Evolutionary conservation across 2,113 vertebrate species (phyloP).

Genomic region (Arvicanthis niloticus): DNA sequence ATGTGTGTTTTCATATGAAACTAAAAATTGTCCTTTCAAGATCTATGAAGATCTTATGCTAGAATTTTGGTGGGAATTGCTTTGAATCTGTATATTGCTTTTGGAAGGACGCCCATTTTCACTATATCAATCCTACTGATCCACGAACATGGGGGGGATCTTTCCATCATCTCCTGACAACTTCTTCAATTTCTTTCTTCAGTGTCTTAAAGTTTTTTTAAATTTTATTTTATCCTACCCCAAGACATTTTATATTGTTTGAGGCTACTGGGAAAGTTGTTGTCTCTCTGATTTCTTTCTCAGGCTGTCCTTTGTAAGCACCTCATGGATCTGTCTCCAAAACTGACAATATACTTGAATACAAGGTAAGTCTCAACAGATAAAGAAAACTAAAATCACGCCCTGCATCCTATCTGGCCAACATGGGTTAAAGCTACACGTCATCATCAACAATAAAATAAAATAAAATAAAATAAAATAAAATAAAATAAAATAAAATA

Average conservation of each 20-base stretch:
- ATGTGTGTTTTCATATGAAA: not conserved
- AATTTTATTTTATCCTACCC: not conserved
- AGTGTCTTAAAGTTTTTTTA: not conserved
- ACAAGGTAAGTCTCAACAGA: not conserved
- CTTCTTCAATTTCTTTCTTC: not conserved
- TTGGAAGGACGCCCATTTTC: not conserved
- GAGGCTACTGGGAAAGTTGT: not conserved
- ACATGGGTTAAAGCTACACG: not conserved
- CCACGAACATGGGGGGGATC: not conserved
- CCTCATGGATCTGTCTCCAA: not conserved
- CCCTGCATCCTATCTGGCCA: not conserved
- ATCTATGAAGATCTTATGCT: not conserved
- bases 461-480: too few relatives aligned
- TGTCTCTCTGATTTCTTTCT: not conserved
- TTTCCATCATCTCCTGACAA: not conserved
- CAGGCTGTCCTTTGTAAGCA: not conserved
- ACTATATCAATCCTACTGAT: not conserved
- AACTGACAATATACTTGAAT: not conserved
- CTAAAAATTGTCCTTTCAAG: not conserved
- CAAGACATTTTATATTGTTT: not conserved
- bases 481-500: too few relatives aligned
- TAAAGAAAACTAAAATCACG: not conserved
- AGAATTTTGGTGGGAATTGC: not conserved
- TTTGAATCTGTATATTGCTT: not conserved
- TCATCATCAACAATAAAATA: not conserved